Conservation (phyloP, 2,888 invertebrate species). For the Parnassius smintheus region DNA sequence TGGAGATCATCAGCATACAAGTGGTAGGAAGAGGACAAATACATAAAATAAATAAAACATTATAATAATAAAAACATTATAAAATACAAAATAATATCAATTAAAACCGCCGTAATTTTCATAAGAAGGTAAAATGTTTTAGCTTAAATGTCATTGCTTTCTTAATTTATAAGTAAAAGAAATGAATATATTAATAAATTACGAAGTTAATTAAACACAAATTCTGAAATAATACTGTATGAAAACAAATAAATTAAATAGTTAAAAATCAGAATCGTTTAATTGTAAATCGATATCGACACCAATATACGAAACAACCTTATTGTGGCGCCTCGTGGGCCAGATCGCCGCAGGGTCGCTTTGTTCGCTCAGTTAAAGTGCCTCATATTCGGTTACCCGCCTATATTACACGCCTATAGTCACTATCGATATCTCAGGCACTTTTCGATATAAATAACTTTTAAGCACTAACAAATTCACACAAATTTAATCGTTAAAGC, state of each 20-base stretch:
- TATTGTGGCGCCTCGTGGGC: conserved; percentile 68
- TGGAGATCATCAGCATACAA: too few relatives aligned
- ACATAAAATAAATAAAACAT: too few relatives aligned
- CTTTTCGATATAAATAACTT: conserved; percentile 41
- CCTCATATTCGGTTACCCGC: conserved; percentile 78
- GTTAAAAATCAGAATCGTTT: background rate
- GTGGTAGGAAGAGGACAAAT: too few relatives aligned
- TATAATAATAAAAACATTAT: too few relatives aligned
- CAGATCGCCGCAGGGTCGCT: conserved; percentile 66
- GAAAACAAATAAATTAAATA: background rate
- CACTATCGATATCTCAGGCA: conserved; percentile 61
- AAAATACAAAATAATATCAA: too few relatives aligned
- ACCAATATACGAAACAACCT: conserved; percentile 39
- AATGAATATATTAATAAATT: too few relatives aligned
- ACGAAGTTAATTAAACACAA: conserved; percentile 17
- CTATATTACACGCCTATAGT: conserved; percentile 66
- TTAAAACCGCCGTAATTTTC: too few relatives aligned
- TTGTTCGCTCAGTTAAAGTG: conserved; percentile 72
- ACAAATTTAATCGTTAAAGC: conserved; percentile 34
- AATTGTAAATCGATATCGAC: conserved; percentile 30
- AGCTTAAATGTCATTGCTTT: too few relatives aligned
- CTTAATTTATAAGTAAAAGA: too few relatives aligned
- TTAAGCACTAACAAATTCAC: conserved; percentile 32
- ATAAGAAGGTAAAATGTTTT: too few relatives aligned
- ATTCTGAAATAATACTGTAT: background rate